Evolutionary conservation across 2,797 vertebrate genomes (phyloP).

Genomic region (Helostoma temminkii): DNA sequence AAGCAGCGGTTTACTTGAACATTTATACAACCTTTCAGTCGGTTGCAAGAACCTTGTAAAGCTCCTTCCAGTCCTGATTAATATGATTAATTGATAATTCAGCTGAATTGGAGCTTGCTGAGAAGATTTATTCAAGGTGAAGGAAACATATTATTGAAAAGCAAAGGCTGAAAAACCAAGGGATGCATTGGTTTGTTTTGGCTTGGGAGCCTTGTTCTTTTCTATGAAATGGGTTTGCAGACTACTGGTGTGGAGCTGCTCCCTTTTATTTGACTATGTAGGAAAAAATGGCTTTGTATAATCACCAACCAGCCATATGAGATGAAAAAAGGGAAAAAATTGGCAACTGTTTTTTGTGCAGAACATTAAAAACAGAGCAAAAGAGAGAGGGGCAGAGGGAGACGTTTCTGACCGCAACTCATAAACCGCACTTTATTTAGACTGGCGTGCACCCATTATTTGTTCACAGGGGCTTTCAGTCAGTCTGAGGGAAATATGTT

Average conservation of each 20-base stretch:
- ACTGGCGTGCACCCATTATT: slow-evolving; percentile 94
- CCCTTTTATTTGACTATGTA: slow-evolving; percentile 90
- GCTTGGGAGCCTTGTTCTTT: slow-evolving; percentile 81
- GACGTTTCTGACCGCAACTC: slow-evolving; percentile 97
- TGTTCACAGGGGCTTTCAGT: slow-evolving; percentile 95
- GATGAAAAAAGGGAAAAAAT: slow-evolving; percentile 80
- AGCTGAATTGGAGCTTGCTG: slow-evolving; percentile 54
- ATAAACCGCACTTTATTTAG: slow-evolving; percentile 97
- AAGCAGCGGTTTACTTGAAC: slow-evolving; percentile 58
- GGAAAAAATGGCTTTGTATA: slow-evolving; percentile 92
- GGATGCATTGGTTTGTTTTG: slow-evolving; percentile 85
- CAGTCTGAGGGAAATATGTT: slow-evolving; percentile 95
- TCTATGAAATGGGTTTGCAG: slow-evolving; percentile 81
- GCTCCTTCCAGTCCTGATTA: slow-evolving; percentile 55
- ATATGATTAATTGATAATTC: slow-evolving; percentile 79
- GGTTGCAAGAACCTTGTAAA: slow-evolving; percentile 39
- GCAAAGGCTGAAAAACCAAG: slow-evolving; percentile 77
- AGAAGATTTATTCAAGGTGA: slow-evolving; percentile 73
- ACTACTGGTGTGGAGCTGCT: slow-evolving; percentile 86
- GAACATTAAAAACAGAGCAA: slow-evolving; percentile 89
- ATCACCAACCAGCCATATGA: slow-evolving; percentile 89
- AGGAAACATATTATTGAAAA: slow-evolving; percentile 85
- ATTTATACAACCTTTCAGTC: slow-evolving; percentile 54
- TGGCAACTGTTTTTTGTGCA: slow-evolving; percentile 90
- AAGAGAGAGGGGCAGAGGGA: slow-evolving; percentile 73